These are phyloP conservation scores for Adela reaumurella DNA, from an alignment of 2,888 invertebrate genomes.

Conservation along the genomic window DNA sequence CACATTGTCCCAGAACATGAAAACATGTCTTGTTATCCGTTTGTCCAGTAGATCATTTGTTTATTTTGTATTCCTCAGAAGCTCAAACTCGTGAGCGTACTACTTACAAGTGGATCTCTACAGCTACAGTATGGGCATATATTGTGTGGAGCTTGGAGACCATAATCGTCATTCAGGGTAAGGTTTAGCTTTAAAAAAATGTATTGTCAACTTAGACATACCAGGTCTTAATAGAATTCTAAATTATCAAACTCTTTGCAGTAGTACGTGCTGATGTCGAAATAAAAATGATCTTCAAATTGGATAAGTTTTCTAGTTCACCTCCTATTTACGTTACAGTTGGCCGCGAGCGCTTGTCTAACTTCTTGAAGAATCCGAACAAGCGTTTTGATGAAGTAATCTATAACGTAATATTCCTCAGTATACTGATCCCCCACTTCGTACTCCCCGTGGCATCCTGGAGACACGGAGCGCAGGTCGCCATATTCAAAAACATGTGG, in stretches of 20 bases:
- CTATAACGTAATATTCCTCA: constrained; percentile 70
- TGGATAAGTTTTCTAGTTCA: too few relatives aligned
- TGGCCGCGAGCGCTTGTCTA: constrained; percentile 48
- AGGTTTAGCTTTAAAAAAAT: constrained; percentile 2
- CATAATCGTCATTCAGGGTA: constrained; percentile 50
- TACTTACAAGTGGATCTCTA: constrained; percentile 63
- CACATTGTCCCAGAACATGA: too few relatives aligned
- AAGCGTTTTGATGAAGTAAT: constrained; percentile 72
- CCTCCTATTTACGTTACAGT: constrained; percentile 33
- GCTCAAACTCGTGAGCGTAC: constrained; percentile 44
- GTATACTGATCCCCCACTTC: constrained; percentile 68
- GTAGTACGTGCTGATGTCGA: too few relatives aligned
- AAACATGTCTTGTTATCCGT: too few relatives aligned
- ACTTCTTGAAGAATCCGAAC: constrained; percentile 55
- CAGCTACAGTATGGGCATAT: constrained; percentile 65
- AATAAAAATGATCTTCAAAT: too few relatives aligned
- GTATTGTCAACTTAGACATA: too few relatives aligned
- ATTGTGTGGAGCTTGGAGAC: constrained; percentile 60
- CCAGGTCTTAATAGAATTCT: too few relatives aligned
- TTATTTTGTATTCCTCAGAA: constrained; percentile 17
- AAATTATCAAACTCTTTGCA: too few relatives aligned
- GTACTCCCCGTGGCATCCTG: constrained; percentile 66
- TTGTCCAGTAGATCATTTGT: too few relatives aligned
- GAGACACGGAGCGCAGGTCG: constrained; percentile 68
- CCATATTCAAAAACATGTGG: constrained; percentile 77